Base-by-base conservation (phyloP, 2,888 invertebrate species). In the Latheticus oryzae region DNA sequence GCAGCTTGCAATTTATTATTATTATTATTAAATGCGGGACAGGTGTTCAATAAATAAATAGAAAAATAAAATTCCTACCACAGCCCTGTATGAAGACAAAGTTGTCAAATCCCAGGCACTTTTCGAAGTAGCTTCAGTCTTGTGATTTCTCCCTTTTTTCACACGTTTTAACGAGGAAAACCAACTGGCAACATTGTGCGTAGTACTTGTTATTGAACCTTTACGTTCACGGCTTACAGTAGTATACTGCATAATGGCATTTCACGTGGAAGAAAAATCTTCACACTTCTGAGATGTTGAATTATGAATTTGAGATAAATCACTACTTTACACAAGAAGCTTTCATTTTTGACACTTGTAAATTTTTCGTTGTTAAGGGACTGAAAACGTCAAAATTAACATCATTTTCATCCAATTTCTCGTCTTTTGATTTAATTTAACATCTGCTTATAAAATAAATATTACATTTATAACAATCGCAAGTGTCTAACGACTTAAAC, bases 121-220 rank as follows among this genome's bases (percentile, higher is more conserved):
- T 52, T 73, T 73, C 12, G 76, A 75, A 13, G 68, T 68, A 45
- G 56, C 53, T 7, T 69, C 67, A 35, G 47, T 58, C 60, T 71
- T 70, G 16, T 62, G 61, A 43, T 60, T 64, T 64, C 71, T 75
- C 59, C 68, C 64, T 62, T 76, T 76, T 65, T 79, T 79, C 76
- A 80, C 79, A 64, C 91, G 85, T 69, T 90, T 85, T 74, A 91
- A 76, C 61, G 91, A 91, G 63, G 88, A 89, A 78, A 91, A 91
- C 91, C 91, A 92, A 77, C 87, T 89, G 66, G 87, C 85, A 59
- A 90, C 74, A 55, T 66, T 56, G 17, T 66, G 55, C 12, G 63
- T 52, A 23, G 38, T 38, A 47, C 66, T 61, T 60, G 87, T 85
- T 60, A 90, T 86, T 66, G 87, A 87, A 68, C 86, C 86, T 63